Evolutionary conservation across 2,888 invertebrate genomes (phyloP).

Genomic region (Microctonus aethiopoides): DNA sequence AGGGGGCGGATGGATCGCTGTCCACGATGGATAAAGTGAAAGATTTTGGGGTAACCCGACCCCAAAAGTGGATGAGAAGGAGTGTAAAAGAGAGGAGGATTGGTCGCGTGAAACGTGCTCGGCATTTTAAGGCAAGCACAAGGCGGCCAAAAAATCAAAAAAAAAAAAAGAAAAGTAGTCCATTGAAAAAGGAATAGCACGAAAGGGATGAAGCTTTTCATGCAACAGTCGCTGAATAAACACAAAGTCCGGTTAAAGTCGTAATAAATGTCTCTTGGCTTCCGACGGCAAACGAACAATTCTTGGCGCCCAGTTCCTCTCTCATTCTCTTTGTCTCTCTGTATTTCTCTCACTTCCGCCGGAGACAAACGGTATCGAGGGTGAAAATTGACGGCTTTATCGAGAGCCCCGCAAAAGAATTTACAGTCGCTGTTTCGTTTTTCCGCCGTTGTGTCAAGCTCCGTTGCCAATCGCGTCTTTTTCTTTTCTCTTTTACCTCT

Average conservation of each 20-base stretch:
- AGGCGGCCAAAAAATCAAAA: conserved; percentile 18
- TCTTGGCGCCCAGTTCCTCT: conserved; percentile 41
- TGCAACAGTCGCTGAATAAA: conserved; percentile 67
- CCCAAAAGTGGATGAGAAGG: conserved; percentile 2
- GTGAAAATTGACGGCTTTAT: conserved; percentile 62
- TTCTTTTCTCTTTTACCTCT: neutral
- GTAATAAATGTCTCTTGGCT: conserved; percentile 64
- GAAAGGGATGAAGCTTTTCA: conserved; percentile 32
- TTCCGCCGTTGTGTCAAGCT: neutral
- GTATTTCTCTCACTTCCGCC: conserved; percentile 27
- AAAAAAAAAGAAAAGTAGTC: conserved; percentile 24
- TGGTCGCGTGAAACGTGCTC: conserved; percentile 59
- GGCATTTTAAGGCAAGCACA: conserved; percentile 45
- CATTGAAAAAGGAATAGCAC: conserved; percentile 26
- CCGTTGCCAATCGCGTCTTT: neutral
- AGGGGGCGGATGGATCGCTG: conserved; percentile 60
- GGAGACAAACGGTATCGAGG: conserved; percentile 53
- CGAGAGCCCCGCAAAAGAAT: conserved; percentile 38
- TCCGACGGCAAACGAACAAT: conserved; percentile 51
- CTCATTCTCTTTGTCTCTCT: conserved; percentile 30
- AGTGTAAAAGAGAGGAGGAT: conserved; percentile 45
- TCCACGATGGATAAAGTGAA: conserved; percentile 64
- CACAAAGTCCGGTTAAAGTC: conserved; percentile 66
- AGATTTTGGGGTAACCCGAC: conserved; percentile 54
- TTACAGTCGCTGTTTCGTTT: conserved; percentile 21